A percentile compares a stretch with the other conserved stretches of the same genome.
phyloP scores from a whole-genome alignment of 2,888 invertebrate genomes.

The Euplagia quadripunctaria region DNA sequence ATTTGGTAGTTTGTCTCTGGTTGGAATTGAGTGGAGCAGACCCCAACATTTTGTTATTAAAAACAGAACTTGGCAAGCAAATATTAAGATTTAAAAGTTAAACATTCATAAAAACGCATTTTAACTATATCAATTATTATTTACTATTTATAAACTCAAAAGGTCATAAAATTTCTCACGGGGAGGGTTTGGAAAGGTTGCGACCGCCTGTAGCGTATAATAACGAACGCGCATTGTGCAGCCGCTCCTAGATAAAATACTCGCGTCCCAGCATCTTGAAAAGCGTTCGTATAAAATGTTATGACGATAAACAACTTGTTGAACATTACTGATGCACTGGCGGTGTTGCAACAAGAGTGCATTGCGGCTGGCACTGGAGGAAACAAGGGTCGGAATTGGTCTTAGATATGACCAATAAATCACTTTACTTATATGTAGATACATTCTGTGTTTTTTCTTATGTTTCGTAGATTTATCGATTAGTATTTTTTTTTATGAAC shows the following conservation, averaged over 20 bases:
- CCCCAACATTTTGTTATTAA: neutral
- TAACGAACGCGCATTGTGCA: slow-evolving; percentile 29
- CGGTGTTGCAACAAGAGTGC: slow-evolving; percentile 55
- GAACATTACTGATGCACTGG: slow-evolving; percentile 42
- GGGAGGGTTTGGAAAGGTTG: slow-evolving; percentile 5
- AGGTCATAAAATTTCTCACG: slow-evolving; percentile 1
- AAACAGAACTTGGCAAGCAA: neutral
- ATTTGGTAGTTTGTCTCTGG: too few species aligned
- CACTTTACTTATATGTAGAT: neutral
- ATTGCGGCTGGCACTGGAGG: slow-evolving; percentile 20
- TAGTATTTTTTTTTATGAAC: neutral
- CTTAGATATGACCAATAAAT: neutral
- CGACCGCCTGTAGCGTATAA: slow-evolving; percentile 32
- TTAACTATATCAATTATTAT: neutral
- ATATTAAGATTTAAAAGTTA: neutral
- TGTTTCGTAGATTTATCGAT: neutral
- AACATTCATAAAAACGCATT: neutral
- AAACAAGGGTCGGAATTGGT: slow-evolving; percentile 32
- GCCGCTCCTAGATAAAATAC: slow-evolving; percentile 47
- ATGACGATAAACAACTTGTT: slow-evolving; percentile 76
- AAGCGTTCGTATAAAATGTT: slow-evolving; percentile 65
- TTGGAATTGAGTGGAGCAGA: too few species aligned
- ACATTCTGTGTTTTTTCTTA: neutral
- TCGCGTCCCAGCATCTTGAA: slow-evolving; percentile 55
- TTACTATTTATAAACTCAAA: neutral